Base-by-base conservation (phyloP, 2,113 vertebrate genomes). In the Plotosus lineatus region DNA sequence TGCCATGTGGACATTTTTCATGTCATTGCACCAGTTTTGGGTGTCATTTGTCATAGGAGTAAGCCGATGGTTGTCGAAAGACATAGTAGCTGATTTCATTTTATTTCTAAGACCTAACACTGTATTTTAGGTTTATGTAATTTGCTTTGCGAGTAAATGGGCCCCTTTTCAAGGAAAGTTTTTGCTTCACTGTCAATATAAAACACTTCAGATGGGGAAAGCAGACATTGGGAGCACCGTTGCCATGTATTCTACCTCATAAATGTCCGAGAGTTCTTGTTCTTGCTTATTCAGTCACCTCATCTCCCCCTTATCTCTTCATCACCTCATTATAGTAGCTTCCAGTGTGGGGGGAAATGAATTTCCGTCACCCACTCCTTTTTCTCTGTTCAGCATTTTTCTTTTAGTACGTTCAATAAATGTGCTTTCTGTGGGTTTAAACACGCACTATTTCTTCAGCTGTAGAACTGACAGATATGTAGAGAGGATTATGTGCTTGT, bases 401-500 rank as follows among this genome's bases (percentile, higher is more conserved):
- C 36, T 77, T 80, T 61, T 21, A 26, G 36, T 66, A 31, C n/a
- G 55, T 56, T 56, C 14, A 46, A 58, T 44, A 69, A 48, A 36
- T 48, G 74, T 63, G 50, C 61, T 76, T 68, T 48, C 9, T 63
- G 8, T 40, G 23, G 51, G 21, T 77, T 77, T 58, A 81, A 40
- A 63, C 69, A 17, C 53, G 12, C 26, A 23, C 17, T 1, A 36
- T 75, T 81, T 40, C 14, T 50, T 51, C 28, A 36, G 50, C 80
- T 26, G 72, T 26, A n/a, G 60, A 61, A 60, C 9, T 36, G 53
- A 66, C 26, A 44, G 80, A 81, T 63, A 75, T 44, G 56, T 75
- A 65, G 33, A 68, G 28, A 68, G 73, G 73, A 81, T 81, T 81
- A 75, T 75, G 46, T 44, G 33, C 56, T 76, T 44, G n/a, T 81